Evolutionary conservation across 2,797 vertebrate species (phyloP).

Genomic region (Atherinosoma microstoma): DNA sequence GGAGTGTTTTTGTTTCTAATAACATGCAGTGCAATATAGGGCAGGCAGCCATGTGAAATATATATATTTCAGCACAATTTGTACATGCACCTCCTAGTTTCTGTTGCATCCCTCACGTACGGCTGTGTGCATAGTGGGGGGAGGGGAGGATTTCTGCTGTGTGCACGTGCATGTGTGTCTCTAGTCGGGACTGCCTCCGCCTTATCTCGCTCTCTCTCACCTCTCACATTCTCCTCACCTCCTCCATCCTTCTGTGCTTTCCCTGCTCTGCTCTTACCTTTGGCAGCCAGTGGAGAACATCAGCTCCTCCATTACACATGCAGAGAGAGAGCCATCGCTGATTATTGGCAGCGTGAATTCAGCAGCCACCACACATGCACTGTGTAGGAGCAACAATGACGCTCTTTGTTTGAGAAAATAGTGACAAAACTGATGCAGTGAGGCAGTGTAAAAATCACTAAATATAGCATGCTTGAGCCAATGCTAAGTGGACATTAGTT

Average conservation of each 20-base stretch:
- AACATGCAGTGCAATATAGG: constrained; percentile 53
- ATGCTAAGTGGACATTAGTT: not conserved
- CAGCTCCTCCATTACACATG: constrained; percentile 68
- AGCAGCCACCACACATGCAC: not conserved
- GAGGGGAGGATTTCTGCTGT: constrained; percentile 61
- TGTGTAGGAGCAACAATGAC: not conserved
- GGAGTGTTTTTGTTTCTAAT: constrained; percentile 2
- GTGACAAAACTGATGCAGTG: not conserved
- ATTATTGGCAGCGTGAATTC: not conserved
- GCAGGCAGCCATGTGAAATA: constrained; percentile 12
- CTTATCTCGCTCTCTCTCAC: constrained; percentile 27
- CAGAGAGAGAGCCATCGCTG: constrained; percentile 43
- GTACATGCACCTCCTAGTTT: constrained; percentile 42
- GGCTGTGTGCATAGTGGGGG: constrained; percentile 73
- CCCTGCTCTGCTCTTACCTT: constrained; percentile 60
- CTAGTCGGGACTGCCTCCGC: constrained; percentile 68
- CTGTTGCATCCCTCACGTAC: constrained; percentile 56
- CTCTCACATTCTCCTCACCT: constrained; percentile 32
- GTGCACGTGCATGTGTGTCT: constrained; percentile 56
- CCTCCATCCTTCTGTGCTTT: constrained; percentile 58
- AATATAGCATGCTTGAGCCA: not conserved
- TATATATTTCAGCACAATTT: constrained; percentile 29
- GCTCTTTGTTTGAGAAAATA: not conserved
- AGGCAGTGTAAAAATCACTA: not conserved
- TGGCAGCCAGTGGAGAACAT: constrained; percentile 69